phyloP scores from a whole-genome alignment of 2,113 vertebrate species.

The Nansenia antarctica region DNA sequence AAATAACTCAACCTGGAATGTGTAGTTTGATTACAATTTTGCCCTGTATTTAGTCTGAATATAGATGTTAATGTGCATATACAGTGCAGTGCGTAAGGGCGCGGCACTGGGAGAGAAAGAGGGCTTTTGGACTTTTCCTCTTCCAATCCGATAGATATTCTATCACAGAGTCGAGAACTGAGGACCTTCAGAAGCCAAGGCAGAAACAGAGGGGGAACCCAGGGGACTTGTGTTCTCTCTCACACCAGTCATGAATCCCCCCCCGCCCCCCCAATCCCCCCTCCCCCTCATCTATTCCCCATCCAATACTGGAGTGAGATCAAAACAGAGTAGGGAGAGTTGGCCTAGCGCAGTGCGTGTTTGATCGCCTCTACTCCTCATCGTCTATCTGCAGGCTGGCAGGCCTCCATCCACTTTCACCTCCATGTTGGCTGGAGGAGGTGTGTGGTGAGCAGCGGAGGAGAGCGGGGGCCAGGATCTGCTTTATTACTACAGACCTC shows the following conservation, averaged over 20 bases:
- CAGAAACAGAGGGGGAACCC: not conserved
- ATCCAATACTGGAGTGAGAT: not conserved
- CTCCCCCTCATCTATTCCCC: too few species aligned
- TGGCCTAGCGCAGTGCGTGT: not conserved
- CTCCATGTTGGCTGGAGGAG: slow-evolving; percentile 27
- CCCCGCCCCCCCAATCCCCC: too few species aligned
- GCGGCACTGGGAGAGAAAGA: too few species aligned
- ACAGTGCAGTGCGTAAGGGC: not conserved
- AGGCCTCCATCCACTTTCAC: slow-evolving; percentile 27
- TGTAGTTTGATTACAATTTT: not conserved
- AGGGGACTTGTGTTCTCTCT: not conserved
- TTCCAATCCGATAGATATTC: not conserved
- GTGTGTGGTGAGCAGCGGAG: slow-evolving; percentile 15
- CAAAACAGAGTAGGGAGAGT: not conserved
- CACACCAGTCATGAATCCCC: not conserved
- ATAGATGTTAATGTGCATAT: not conserved
- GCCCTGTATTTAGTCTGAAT: not conserved
- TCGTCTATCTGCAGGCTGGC: slow-evolving; percentile 15
- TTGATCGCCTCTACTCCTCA: slow-evolving; percentile 6
- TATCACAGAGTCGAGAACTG: not conserved
- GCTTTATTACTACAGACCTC: too few species aligned
- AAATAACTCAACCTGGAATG: not conserved
- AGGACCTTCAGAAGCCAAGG: too few species aligned
- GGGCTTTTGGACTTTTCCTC: too few species aligned
- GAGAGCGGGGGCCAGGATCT: too few species aligned